phyloP scores from a whole-genome alignment of 2,888 invertebrate species.

The Campoletis raptor region DNA sequence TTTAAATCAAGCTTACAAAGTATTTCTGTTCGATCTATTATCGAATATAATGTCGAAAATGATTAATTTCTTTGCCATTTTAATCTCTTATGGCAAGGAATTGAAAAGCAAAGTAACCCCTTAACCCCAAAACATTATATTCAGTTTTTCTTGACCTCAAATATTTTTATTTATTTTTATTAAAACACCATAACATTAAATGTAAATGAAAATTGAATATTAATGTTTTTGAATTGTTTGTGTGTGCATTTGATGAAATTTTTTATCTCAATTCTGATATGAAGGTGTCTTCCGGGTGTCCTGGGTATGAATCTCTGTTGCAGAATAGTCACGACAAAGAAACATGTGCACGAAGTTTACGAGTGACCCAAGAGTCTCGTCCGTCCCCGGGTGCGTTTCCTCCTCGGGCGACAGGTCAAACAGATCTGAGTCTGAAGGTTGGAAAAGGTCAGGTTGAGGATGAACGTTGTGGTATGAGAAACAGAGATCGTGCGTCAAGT shows the following conservation, averaged over 20 bases:
- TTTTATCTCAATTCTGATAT: conserved; percentile 10
- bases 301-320: conserved; percentile 70
- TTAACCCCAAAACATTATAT: background rate
- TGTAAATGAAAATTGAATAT: background rate
- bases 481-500: conserved; percentile 50
- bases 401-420: conserved; percentile 80
- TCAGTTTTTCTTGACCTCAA: background rate
- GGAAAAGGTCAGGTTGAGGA: conserved; percentile 40
- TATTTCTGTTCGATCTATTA: background rate
- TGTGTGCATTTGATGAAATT: background rate
- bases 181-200: too few species aligned
- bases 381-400: conserved; percentile 86
- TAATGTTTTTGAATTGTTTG: background rate
- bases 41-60: background rate
- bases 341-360: conserved; percentile 82
- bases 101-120: background rate
- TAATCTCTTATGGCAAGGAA: background rate
- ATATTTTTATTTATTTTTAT: too few species aligned
- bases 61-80: background rate
- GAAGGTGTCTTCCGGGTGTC: conserved; percentile 33
- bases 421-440: conserved; percentile 73
- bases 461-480: conserved; percentile 73
- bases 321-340: conserved; percentile 85
- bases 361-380: conserved; percentile 81
- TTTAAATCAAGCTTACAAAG: background rate